A percentile compares a stretch with the other conserved stretches of the same genome.
These are phyloP conservation scores for Ambastaia sidthimunki DNA, from an alignment of 2,797 vertebrate genomes.

Conservation along the genomic window DNA sequence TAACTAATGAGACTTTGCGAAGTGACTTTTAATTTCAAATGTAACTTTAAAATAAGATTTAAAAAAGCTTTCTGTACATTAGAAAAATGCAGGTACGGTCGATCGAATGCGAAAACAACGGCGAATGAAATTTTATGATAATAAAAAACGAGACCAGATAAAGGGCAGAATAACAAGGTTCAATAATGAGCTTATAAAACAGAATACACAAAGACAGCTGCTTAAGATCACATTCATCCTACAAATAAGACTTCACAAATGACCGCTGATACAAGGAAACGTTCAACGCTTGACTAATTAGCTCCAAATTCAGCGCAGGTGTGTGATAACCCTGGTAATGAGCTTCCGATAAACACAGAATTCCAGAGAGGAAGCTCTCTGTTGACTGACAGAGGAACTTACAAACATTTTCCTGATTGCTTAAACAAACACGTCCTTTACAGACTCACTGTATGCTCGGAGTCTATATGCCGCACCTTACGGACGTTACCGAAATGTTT, in stretches of 20 bases:
- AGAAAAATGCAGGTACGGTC: neutral
- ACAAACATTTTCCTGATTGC: constrained; percentile 28
- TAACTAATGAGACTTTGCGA: constrained; percentile 8
- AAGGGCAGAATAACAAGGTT: neutral
- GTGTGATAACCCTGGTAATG: constrained; percentile 6
- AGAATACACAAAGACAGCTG: constrained; percentile 27
- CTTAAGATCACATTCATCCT: neutral
- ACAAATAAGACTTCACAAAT: constrained; percentile 34
- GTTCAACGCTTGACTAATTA: constrained; percentile 36
- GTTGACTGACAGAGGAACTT: constrained; percentile 31
- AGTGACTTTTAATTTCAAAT: neutral
- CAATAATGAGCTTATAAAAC: neutral
- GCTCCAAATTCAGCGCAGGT: constrained; percentile 34
- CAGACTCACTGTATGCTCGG: neutral
- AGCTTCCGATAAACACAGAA: constrained; percentile 26
- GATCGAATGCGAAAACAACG: neutral
- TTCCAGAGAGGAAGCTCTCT: constrained; percentile 33
- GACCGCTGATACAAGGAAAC: constrained; percentile 32
- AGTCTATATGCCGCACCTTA: neutral
- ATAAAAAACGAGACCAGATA: neutral
- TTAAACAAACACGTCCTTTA: constrained; percentile 14
- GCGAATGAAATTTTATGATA: neutral
- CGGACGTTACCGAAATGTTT: constrained; percentile 9
- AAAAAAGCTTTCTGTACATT: neutral
- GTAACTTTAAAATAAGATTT: neutral